These are phyloP conservation scores for Pedicia rivosa DNA, from an alignment of 2,888 invertebrate species.

Conservation along the genomic window DNA sequence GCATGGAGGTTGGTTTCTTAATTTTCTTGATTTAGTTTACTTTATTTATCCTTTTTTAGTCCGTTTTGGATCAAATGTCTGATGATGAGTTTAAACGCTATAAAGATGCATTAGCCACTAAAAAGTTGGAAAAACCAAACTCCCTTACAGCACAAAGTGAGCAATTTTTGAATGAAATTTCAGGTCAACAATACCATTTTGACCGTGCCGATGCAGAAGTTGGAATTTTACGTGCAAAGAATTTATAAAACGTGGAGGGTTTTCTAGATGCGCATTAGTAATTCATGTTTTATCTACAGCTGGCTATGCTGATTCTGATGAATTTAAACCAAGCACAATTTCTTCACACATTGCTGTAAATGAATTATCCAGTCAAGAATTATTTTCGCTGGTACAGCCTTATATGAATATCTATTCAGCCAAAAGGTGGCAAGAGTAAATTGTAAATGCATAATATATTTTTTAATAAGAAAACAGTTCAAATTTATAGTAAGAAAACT, in stretches of 20 bases:
- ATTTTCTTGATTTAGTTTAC: slow-evolving; percentile 7
- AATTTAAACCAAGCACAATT: no score
- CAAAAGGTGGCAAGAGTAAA: slow-evolving; percentile 61
- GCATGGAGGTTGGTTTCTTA: slow-evolving; percentile 46
- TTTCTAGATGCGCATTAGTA: slow-evolving; percentile 16
- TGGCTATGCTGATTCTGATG: no score
- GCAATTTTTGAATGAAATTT: slow-evolving; percentile 74
- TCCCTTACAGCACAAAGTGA: slow-evolving; percentile 54
- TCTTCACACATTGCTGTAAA: no score
- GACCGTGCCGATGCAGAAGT: slow-evolving; percentile 76
- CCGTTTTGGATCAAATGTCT: slow-evolving; percentile 51
- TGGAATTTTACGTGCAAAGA: slow-evolving; percentile 57
- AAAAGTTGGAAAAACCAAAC: slow-evolving; percentile 82
- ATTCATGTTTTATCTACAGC: slow-evolving; percentile 33
- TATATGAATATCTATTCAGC: slow-evolving; percentile 47
- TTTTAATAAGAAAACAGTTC: no score
- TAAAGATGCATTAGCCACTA: slow-evolving; percentile 63
- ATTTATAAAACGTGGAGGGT: neutral
- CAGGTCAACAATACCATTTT: slow-evolving; percentile 77
- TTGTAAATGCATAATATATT: no score
- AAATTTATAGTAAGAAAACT: no score
- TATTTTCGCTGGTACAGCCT: slow-evolving; percentile 65
- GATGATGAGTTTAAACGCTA: slow-evolving; percentile 71
- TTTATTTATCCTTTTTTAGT: slow-evolving; percentile 33
- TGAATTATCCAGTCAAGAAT: slow-evolving; percentile 51